Conservation (phyloP, 2,888 invertebrate species). For the Chironomus tentans region DNA sequence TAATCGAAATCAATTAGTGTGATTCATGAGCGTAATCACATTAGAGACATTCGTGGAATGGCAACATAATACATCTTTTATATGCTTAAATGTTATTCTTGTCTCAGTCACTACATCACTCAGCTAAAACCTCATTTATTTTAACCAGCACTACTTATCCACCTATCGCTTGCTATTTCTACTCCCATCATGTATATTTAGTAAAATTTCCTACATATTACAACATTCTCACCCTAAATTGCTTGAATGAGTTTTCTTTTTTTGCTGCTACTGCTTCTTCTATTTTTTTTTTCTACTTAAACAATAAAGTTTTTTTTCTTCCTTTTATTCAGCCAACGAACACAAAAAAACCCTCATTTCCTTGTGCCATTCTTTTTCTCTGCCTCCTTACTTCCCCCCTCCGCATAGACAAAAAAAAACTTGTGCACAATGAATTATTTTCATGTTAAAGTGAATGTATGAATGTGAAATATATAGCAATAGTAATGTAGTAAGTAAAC, state of each 20-base stretch:
- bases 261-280: neutral
- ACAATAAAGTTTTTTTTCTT: neutral
- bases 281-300: neutral
- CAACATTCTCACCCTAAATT: neutral
- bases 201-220: neutral
- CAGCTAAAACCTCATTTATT: too few relatives aligned
- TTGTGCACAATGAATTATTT: too few relatives aligned
- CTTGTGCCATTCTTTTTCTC: neutral
- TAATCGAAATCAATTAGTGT: constrained; percentile 13
- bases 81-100: too few relatives aligned
- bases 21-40: neutral
- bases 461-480: neutral
- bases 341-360: neutral
- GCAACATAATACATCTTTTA: too few relatives aligned
- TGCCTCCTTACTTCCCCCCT: neutral
- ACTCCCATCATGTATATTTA: too few relatives aligned
- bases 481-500: neutral
- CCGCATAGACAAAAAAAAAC: too few relatives aligned
- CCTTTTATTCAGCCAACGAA: too few relatives aligned
- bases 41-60: neutral
- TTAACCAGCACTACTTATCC: neutral
- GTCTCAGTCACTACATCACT: too few relatives aligned
- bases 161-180: neutral
- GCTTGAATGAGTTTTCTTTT: neutral
- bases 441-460: neutral